Evolutionary conservation across 2,888 invertebrate species (phyloP), one percentile per base, ranked within the genome.

Genomic region (Acanthosoma haemorrhoidale): DNA sequence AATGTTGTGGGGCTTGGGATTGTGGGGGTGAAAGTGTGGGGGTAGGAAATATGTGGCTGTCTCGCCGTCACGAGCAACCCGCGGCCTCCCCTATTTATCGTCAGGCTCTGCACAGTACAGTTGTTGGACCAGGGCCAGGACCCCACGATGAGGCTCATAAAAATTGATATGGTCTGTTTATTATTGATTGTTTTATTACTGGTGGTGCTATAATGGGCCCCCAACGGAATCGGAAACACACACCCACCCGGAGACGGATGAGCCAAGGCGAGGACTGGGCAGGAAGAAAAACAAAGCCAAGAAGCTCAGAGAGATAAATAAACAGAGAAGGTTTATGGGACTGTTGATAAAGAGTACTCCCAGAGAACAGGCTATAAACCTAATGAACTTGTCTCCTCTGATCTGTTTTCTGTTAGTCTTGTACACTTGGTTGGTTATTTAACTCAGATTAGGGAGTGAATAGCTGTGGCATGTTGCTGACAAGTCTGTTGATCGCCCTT

Each of bases 131-230:
- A 11, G 11, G 16, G 64, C 64, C 64, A 64, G 13, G n/a, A 13
- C 4, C 21, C 58, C 29, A 5, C 16, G 58, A 16, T 25, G 13
- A 58, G 21, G 6, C 4, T 32, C 39, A 64, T 64, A 64, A 64
- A 64, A 64, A 64, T 64, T 64, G 38, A 64, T 64, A 18, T 43
- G 39, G 25, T 25, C 64, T 43, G 39, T 64, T 64, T 39, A 39
- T 64, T 64, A 64, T 64, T 64, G 64, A 64, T 64, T 43, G 31
- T 64, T 43, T 64, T 64, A 64, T 39, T 64, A 43, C 29, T 25
- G 32, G 1, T n/a, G n/a, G n/a, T n/a, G n/a, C n/a, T n/a, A n/a
- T n/a, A n/a, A 18, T 15, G 41, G 13, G n/a, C 41, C 41, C 41
- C 41, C 41, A 4, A 41, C 41, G 5, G 5, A n/a, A 15, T 13